Evolutionary conservation across 2,888 invertebrate species (phyloP), one percentile per base, ranked within the genome.

Genomic region (Philopedon plagiatum): DNA sequence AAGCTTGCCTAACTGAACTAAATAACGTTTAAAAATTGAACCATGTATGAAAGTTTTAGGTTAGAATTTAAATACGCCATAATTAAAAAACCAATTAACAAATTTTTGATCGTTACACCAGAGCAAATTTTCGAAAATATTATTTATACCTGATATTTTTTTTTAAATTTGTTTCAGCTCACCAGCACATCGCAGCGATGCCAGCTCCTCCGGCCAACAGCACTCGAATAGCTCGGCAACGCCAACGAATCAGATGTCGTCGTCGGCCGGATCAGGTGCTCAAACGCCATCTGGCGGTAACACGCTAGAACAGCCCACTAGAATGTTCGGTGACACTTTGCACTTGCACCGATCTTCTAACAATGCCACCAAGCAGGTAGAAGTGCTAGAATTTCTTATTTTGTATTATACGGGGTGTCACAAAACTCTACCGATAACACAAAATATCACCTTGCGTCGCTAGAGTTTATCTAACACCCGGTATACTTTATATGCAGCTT

Each of bases 271-370:
- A 11, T 80, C 80, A 83, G 84, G 85, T 63, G 84, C 86, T 41
- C 80, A 79, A 83, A 86, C 70, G 78, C 84, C 75, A 80, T 83
- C 76, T 79, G 85, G 78, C 85, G 57, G 67, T 64, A 71, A 56
- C 56, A 86, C 81, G 77, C 85, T 71, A 87, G 88, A 82, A 75
- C 84, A 87, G 39, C 89, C 90, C 15, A 87, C 91, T 3, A 89
- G 92, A 81, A 92, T 92, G 92, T 93, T 93, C 79, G 92, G 92
- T 29, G 92, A 93, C 80, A 92, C 92, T 1, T 83, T 89, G 68
- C 84, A 85, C 79, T 84, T 87, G 79, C 87, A 87, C 78, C 85
- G 88, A 80, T 88, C 88, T 77, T 87, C 84, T 71, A 85, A 85
- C 83, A 86, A 85, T 77, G 85, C 86, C 83, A 86, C 86, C 83